Base-by-base conservation (phyloP, 1,140 invertebrate genomes). In the Amyelois transitella region DNA sequence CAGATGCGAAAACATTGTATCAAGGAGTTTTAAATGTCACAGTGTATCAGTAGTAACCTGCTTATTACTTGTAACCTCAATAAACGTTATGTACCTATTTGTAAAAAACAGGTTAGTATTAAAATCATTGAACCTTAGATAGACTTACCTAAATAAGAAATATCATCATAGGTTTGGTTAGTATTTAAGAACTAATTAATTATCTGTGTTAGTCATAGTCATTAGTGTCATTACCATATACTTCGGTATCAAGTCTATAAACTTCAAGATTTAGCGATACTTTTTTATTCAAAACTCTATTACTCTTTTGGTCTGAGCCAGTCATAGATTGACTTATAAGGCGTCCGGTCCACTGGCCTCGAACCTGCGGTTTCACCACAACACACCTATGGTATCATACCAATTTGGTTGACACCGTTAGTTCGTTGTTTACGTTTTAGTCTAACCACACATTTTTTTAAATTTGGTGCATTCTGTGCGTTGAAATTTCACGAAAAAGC, bases 401-500 rank as follows among this genome's bases (percentile, higher is more conserved):
- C 32, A 38, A 53, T 63, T 54, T 53, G 55, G 54, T 20, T n/a
- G 14, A 52, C 52, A 66, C 64, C 64, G 64, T 66, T 66, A 62
- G n/a, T 54, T 21, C 51, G 8, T 22, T 21, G 56, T 61, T 56
- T 57, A 54, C 51, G 45, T 62, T 61, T 58, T 28, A 28, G 47
- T 52, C 60, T 59, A 59, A 28, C 58, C 28, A 6, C 44, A 58
- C 53, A 55, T 48, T 43, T 50, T 55, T 59, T 63, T 58, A 43
- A n/a, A n/a, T n/a, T n/a, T n/a, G n/a, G n/a, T n/a, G n/a, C n/a
- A n/a, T n/a, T n/a, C n/a, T n/a, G n/a, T n/a, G n/a, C n/a, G n/a
- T n/a, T n/a, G n/a, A n/a, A n/a, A n/a, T n/a, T n/a, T n/a, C n/a
- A n/a, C n/a, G n/a, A n/a, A n/a, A n/a, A n/a, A n/a, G n/a, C n/a